Conservation (phyloP, 2,888 invertebrate species). For the Ennomos quercinarius region DNA sequence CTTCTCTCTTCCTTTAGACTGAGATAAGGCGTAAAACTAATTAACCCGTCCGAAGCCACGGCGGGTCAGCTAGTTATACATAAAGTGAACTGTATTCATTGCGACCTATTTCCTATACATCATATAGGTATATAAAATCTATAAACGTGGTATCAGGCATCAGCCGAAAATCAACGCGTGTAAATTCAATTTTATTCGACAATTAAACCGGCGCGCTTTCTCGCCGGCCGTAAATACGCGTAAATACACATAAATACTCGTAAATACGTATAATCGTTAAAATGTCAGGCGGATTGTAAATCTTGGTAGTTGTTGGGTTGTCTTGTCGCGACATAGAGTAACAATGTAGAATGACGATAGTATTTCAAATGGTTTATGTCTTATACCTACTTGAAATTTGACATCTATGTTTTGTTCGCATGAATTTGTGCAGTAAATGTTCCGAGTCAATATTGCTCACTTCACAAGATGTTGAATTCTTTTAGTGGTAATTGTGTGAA, state of each 20-base stretch:
- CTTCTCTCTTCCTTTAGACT: too few species aligned
- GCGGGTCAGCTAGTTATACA: too few species aligned
- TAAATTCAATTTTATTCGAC: conserved; percentile 85
- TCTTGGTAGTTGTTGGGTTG: conserved; percentile 43
- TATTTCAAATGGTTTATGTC: conserved; percentile 34
- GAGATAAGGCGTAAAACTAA: too few species aligned
- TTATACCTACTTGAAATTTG: conserved; percentile 16
- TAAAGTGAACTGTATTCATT: too few species aligned
- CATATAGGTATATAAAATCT: conserved; percentile 25
- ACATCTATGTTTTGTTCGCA: conserved; percentile 22
- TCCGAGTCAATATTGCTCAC: not conserved
- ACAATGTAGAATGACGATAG: conserved; percentile 37
- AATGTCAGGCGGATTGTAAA: conserved; percentile 80
- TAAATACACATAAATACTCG: conserved; percentile 81
- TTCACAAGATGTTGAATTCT: conserved; percentile 10
- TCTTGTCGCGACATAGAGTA: conserved; percentile 36
- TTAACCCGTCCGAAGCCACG: too few species aligned
- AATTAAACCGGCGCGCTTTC: conserved; percentile 83
- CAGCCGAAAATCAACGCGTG: conserved; percentile 71
- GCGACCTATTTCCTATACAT: conserved; percentile 22
- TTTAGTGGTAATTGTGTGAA: conserved; percentile 8
- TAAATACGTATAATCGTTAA: conserved; percentile 85
- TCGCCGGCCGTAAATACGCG: conserved; percentile 58
- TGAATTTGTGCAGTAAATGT: conserved; percentile 12
- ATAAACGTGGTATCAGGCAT: conserved; percentile 34